Base-by-base conservation (phyloP, 2,797 vertebrate genomes). In the Karalla daura region DNA sequence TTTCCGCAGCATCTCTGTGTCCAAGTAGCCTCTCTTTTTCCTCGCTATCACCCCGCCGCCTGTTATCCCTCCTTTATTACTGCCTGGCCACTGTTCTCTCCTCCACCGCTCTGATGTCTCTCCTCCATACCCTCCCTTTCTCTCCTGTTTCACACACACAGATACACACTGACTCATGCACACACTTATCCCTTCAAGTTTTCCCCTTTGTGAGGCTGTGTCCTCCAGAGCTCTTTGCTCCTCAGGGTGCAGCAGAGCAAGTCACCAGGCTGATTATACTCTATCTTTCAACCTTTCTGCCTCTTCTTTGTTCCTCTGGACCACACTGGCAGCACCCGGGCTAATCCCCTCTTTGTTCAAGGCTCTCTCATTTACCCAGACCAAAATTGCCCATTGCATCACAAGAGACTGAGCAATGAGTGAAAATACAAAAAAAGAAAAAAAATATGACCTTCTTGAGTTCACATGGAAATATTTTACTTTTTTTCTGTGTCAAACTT, bases 271-370 rank as follows among this genome's bases (percentile, higher is more conserved):
- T 81, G 77, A 89, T 88, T 89, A 82, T 73, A 46, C 81, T 84
- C 84, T 55, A 75, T 88, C 84, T 81, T 75, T 81, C 81, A 86
- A 79, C 84, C 80, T 83, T 78, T 72, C 76, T 87, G 75, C 76
- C 47, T n/a, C n/a, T 61, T 86, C 80, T 90, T 89, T 86, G 84
- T 90, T 86, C 81, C 63, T 61, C 43, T 33, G 76, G 85, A 85
- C 77, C 80, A 80, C 84, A 86, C 70, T 81, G 70, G 50, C 74
- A 84, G 78, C 52, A 68, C 75, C 46, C 68, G 52, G 70, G 75
- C 81, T 90, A 88, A 92, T 91, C 84, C 85, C 50, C 39, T 76
- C 77, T 87, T 88, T 90, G 88, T 90, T 81, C 63, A 47, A 43
- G 54, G 58, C 63, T 63, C 62, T 80, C 79, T 86, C 74, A 76